Conservation (phyloP, 2,113 vertebrate genomes). For the Alectura lathami region DNA sequence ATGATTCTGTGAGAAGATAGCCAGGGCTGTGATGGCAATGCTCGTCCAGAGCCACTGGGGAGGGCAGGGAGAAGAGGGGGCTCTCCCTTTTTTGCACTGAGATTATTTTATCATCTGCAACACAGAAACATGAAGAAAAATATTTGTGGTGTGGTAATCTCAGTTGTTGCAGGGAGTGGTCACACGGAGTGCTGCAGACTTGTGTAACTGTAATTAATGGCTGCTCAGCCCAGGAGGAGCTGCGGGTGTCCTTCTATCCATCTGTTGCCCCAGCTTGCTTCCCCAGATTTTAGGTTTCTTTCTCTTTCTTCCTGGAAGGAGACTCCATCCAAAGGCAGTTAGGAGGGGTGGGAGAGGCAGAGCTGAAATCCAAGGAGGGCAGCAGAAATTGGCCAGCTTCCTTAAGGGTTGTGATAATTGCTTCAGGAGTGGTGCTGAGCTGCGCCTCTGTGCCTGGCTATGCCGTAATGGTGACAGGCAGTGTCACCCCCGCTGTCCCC, state of each 20-base stretch:
- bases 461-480: neutral
- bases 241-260: neutral
- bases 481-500: rapidly evolving
- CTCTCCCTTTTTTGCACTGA: conserved; percentile 8
- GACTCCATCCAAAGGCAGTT: rapidly evolving
- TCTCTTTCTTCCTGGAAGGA: neutral
- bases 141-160: neutral
- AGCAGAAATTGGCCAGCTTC: neutral
- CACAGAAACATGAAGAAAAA: conserved; percentile 32
- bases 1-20: too few relatives aligned
- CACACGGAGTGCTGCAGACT: neutral
- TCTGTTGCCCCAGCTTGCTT: neutral
- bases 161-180: neutral
- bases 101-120: neutral
- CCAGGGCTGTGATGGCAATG: neutral
- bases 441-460: neutral
- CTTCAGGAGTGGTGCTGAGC: neutral
- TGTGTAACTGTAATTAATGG: conserved; percentile 32
- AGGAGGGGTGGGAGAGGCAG: neutral
- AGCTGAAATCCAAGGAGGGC: neutral
- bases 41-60: neutral
- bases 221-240: neutral
- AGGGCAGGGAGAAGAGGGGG: neutral
- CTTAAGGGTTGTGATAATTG: neutral
- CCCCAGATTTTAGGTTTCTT: neutral